Evolutionary conservation across 2,888 invertebrate species (phyloP).

Genomic region (Hirtodrosophila cameraria): DNA sequence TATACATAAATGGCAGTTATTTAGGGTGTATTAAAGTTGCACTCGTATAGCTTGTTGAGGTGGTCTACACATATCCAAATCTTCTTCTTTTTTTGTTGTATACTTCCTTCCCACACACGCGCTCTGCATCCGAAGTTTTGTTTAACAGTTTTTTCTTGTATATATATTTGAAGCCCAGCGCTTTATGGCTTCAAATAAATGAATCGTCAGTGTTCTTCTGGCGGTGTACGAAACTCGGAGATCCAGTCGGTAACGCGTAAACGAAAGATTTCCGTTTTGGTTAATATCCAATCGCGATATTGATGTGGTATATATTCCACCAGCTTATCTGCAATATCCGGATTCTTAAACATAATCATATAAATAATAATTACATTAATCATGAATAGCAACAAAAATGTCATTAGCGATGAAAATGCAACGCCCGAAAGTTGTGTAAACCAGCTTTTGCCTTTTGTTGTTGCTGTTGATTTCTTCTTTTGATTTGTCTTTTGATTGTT

Average conservation of each 20-base stretch:
- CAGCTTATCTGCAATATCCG: constrained; percentile 82
- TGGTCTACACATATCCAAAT: constrained; percentile 41
- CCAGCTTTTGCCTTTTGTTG: constrained; percentile 37
- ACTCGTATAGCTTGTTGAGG: constrained; percentile 40
- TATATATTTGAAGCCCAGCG: constrained; percentile 66
- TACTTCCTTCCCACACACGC: constrained; percentile 46
- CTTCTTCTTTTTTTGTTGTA: constrained; percentile 5
- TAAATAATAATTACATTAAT: constrained; percentile 81
- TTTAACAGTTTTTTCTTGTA: constrained; percentile 4
- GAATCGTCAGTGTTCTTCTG: constrained; percentile 82
- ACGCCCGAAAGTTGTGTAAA: constrained; percentile 42
- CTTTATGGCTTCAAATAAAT: constrained; percentile 81
- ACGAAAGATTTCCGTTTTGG: constrained; percentile 82
- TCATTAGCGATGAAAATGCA: constrained; percentile 80
- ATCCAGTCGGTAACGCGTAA: constrained; percentile 82
- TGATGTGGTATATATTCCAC: constrained; percentile 82
- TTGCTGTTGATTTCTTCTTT: constrained; percentile 50
- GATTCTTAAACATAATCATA: constrained; percentile 83
- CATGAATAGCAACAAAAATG: constrained; percentile 79
- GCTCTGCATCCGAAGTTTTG: constrained; percentile 63
- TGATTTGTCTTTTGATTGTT: constrained; percentile 62
- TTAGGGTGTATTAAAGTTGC: constrained; percentile 37
- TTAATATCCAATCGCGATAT: constrained; percentile 82
- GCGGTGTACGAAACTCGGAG: constrained; percentile 81
- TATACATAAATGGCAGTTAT: constrained; percentile 55